Evolutionary conservation across 2,888 invertebrate species (phyloP).

Genomic region (Vandiemenella viatica): DNA sequence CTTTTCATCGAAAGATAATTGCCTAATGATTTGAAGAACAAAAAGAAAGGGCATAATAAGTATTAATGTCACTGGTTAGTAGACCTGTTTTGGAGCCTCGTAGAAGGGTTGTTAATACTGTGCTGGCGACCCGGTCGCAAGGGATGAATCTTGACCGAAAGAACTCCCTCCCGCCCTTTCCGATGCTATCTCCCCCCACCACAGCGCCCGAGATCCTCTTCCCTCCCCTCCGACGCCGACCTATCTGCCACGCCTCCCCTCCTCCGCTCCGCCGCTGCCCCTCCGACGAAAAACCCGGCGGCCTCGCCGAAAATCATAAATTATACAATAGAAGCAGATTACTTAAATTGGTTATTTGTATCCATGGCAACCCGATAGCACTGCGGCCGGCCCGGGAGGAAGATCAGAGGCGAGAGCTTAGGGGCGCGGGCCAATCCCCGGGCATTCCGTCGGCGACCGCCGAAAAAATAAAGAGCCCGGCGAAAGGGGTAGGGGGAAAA

Average conservation of each 20-base stretch:
- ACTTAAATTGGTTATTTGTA: conserved; percentile 17
- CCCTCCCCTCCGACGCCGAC: not conserved
- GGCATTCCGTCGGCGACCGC: too few species aligned
- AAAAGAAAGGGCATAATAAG: too few species aligned
- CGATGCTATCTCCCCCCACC: too few species aligned
- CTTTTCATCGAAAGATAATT: too few species aligned
- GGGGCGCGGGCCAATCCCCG: not conserved
- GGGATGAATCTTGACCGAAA: too few species aligned
- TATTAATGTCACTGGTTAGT: too few species aligned
- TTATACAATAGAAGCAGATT: conserved; percentile 17
- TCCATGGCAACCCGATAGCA: conserved; percentile 14
- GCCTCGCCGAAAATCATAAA: conserved; percentile 11
- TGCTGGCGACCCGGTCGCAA: too few species aligned
- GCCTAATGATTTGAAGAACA: too few species aligned
- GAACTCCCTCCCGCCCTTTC: too few species aligned
- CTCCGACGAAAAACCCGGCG: not conserved
- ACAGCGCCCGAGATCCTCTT: not conserved
- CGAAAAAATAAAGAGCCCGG: not conserved
- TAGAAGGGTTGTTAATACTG: too few species aligned
- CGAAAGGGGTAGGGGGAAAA: not conserved
- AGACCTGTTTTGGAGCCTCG: too few species aligned
- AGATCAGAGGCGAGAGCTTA: not conserved
- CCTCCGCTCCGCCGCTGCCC: not conserved
- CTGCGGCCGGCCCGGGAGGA: too few species aligned
- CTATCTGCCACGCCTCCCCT: not conserved